Conservation (phyloP, 1,140 invertebrate species). For the Drosophila mojavensis region DNA sequence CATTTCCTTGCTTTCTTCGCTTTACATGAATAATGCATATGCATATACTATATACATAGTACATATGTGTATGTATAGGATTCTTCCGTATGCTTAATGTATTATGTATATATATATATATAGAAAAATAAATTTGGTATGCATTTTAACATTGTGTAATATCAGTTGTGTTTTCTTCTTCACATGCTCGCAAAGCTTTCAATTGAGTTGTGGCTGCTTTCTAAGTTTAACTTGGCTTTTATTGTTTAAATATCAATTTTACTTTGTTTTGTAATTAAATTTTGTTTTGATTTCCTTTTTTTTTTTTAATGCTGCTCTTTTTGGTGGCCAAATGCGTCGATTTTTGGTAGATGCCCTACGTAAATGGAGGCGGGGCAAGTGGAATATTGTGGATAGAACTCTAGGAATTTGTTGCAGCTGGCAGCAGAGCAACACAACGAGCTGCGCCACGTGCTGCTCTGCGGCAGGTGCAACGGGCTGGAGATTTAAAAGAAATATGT, state of each 20-base stretch:
- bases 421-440: slow-evolving; percentile 36
- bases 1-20: slow-evolving; percentile 14
- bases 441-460: slow-evolving; percentile 46
- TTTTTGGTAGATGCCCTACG: slow-evolving; percentile 46
- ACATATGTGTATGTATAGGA: slow-evolving; percentile 35
- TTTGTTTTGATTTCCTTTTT: slow-evolving; percentile 10
- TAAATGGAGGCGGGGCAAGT: neutral
- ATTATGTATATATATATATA: slow-evolving; percentile 10
- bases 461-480: slow-evolving; percentile 46
- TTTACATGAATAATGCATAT: slow-evolving; percentile 15
- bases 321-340: slow-evolving; percentile 73
- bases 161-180: slow-evolving; percentile 45
- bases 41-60: slow-evolving; percentile 25
- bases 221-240: slow-evolving; percentile 67
- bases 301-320: neutral
- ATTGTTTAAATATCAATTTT: slow-evolving; percentile 16
- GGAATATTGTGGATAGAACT: neutral
- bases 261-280: slow-evolving; percentile 30
- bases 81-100: slow-evolving; percentile 9
- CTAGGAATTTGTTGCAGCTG: slow-evolving; percentile 51
- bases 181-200: slow-evolving; percentile 15
- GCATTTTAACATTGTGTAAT: slow-evolving; percentile 69
- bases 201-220: slow-evolving; percentile 32
- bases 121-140: slow-evolving; percentile 75
- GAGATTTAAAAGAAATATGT: slow-evolving; percentile 76